Conservation (phyloP, 2,797 vertebrate species). For the Argya squamiceps region DNA sequence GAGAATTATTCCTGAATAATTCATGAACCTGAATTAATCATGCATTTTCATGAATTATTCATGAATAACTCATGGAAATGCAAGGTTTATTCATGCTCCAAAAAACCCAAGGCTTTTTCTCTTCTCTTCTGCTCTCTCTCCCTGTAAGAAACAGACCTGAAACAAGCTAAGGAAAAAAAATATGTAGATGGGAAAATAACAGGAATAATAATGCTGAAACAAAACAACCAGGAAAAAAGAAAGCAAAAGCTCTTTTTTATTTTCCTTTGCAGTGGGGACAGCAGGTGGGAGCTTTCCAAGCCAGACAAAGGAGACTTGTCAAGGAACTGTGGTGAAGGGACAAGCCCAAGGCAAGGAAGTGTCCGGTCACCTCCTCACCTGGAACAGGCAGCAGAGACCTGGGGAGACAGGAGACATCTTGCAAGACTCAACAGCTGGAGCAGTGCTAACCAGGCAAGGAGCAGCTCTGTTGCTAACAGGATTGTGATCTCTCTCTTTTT, state of each 20-base stretch:
- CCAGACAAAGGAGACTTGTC: conserved; percentile 53
- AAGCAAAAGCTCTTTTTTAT: background rate
- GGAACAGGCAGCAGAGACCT: conserved; percentile 24
- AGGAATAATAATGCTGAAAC: conserved; percentile 6
- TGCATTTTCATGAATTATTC: conserved; percentile 70
- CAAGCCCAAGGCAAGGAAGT: conserved; percentile 20
- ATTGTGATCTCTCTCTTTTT: background rate
- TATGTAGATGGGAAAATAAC: background rate
- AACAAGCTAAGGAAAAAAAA: background rate
- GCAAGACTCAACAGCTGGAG: conserved; percentile 22
- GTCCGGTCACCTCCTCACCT: background rate
- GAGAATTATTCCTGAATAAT: conserved; percentile 72
- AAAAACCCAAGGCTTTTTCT: conserved; percentile 43
- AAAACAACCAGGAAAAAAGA: background rate
- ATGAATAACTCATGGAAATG: conserved; percentile 69
- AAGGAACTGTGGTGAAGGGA: conserved; percentile 20
- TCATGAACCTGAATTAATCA: conserved; percentile 66
- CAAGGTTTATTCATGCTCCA: conserved; percentile 66
- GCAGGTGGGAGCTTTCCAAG: conserved; percentile 14
- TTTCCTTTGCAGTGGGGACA: background rate
- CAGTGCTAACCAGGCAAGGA: conserved; percentile 61
- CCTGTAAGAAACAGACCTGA: conserved; percentile 46
- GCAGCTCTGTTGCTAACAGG: background rate
- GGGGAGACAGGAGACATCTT: conserved; percentile 49
- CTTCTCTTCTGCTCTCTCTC: background rate